Evolutionary conservation across 2,888 invertebrate genomes (phyloP), one percentile per base, ranked within the genome.

Genomic region (Acholoe squamosa): DNA sequence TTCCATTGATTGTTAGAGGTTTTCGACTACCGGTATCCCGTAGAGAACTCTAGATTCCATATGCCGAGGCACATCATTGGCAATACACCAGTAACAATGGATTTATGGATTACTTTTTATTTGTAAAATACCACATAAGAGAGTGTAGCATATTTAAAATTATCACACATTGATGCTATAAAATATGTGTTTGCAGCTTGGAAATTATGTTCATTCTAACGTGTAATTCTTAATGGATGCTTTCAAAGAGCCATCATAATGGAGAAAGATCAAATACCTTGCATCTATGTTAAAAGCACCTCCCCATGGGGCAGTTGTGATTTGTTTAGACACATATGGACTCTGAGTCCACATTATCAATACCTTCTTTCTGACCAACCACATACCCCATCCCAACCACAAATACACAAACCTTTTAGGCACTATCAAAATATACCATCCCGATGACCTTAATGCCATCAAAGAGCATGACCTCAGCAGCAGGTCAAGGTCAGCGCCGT

Each of bases 271-370:
- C 61, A 61, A 19, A n/a, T 14, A 1, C 61, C 61, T 19, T n/a
- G 12, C 61, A 61, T 19, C 19, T 43, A 10, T 43, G 43, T 43
- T n/a, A 61, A 3, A 61, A n/a, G 14, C 5, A 19, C 61, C n/a
- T 61, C n/a, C 19, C 61, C n/a, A 61, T 19, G 61, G 61, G 61
- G n/a, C 22, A 19, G 5, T 19, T 61, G 22, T n/a, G 19, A 19
- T 61, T 61, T 61, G 19, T 61, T 61, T 61, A 61, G 61, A n/a
- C 61, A 61, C 61, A 61, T 19, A 61, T 19, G n/a, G n/a, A 61
- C 61, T 7, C 61, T n/a, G n/a, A n/a, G n/a, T 61, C n/a, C 61
- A 71, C 14, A 71, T 71, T 28, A 71, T 71, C 71, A 71, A 71
- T 71, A 25, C n/a, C 25, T 25, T 71, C 71, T 28, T 28, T 28